Base-by-base conservation (phyloP, 2,888 invertebrate genomes). In the Pyrrhia umbra region DNA sequence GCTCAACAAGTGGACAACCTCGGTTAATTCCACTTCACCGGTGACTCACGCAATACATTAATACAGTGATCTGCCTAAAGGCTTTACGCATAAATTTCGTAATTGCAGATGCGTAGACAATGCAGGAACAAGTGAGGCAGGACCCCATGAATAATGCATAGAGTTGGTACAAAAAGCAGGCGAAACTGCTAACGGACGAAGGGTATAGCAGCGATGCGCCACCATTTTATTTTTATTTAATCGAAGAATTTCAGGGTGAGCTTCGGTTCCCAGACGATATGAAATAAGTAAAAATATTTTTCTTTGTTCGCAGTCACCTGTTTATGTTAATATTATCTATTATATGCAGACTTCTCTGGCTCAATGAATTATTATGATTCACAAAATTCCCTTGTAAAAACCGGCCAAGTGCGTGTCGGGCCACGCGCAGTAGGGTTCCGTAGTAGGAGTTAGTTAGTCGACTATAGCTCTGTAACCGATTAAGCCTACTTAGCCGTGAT, bases 81-180 rank as follows among this genome's bases (percentile, higher is more conserved):
- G 90, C 88, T 87, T 87, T 80, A 88, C 87, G 89, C 89, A 94
- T 93, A 93, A 91, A 92, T 92, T 88, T 90, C 85, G 88, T 93
- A 92, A 94, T 93, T 94, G 90, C 90, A 88, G 87, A 88, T 88
- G 87, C 89, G 91, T 92, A 93, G 92, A 93, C 93, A 93, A 93
- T 93, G 87, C 88, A 87, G 88, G 88, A 91, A 92, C 91, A 92
- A 90, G 89, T 91, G 88, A 90, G 89, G 85, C 86, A 84, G 85
- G 84, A 84, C 80, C 81, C 78, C 81, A 92, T 94, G 92, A 92
- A 94, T 94, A 91, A 94, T 86, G 86, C 90, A 93, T 90, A 54
- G 60, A 51, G 72, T 43, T 76, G 72, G 67, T 79, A 83, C 87
- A 87, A 88, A 90, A 90, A 90, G 79, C 79, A 72, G 80, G 71